Evolutionary conservation across 2,113 vertebrate genomes (phyloP), one percentile per base, ranked within the genome.

Genomic region (Oxyruncus cristatus): DNA sequence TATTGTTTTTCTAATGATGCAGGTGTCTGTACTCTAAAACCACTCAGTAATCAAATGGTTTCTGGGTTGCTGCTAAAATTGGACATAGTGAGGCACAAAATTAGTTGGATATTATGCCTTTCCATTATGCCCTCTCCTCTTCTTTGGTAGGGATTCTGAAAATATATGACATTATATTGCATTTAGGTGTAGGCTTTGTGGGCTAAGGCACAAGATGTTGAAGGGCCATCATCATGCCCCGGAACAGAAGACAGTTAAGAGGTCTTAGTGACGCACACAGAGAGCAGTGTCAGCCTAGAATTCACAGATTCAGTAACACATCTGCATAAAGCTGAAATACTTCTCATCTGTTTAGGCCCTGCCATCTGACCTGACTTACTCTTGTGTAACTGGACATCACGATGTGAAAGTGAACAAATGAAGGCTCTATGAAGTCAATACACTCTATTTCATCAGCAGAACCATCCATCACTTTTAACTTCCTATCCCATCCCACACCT

Each of bases 161-260:
- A 87, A 79, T 11, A 22, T 18, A 12, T 1, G 27, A 35, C 22
- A 39, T 52, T 41, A 63, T 21, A 37, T 41, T 53, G 49, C 58
- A 52, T 44, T 90, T 88, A 46, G 37, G 39, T 9, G 32, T 7
- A 65, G 53, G 49, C 35, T 77, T 52, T 23, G 19, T 39, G 42
- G 53, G 49, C 41, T 76, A 58, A 72, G 58, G 47, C 59, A 79
- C 12, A 14, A 61, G 23, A 19, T 47, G 28, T 5, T 89, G 85
- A 96, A 95, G 85, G 70, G 67, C 47, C 82, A 80, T 95, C 68
- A 56, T 50, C 93, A 47, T 3, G 37, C 28, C 59, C 76, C 65
- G 89, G 92, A 96, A 95, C 75, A 95, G 47, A 93, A 83, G 39
- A 66, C 8, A 5, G 42, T 75, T 53, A 93, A 96, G 90, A 94